Base-by-base conservation (phyloP, 2,113 vertebrate species). In the Peromyscus leucopus region DNA sequence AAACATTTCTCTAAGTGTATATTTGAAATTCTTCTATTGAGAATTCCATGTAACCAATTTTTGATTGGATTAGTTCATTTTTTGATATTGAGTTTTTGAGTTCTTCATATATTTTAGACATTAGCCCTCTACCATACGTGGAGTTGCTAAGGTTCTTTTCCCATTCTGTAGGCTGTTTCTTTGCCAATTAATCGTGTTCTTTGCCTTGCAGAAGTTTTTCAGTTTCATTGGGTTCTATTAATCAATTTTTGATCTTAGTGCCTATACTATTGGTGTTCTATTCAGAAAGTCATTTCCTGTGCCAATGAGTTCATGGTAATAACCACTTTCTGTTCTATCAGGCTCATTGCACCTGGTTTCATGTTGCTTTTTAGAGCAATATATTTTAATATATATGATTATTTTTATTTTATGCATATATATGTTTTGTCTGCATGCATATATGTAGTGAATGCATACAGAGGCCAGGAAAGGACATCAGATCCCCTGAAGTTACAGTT, bases 271-370 rank as follows among this genome's bases (percentile, higher is more conserved):
- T n/a, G 21, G 39, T 42, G 5, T 12, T 75, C 72, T 75, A 39
- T 75, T 75, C 21, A 42, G 9, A 75, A 12, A 75, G 4, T 12
- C 22, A 2, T 59, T 1, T 22, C 33, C 9, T 82, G 33, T 57
- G 19, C 55, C 51, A 80, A 24, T 59, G 36, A 21, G 22, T 57
- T 59, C 33, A 59, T n/a, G 33, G 9, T 19, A n/a, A 3, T 59
- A 7, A 51, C 31, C 19, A n/a, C 2, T 82, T n/a, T 82, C 9
- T 57, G 19, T n/a, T 36, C 19, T 82, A n/a, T 82, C 19, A n/a
- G 79, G 5, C 21, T 13, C 5, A n/a, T 1, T 59, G 1, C 21
- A 36, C n/a, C 5, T 82, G 1, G 0, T 13, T 57, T 59, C 36
- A 24, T 36, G 2, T 36, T 80, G 1, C 19, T 80, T 36, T 71